These are phyloP conservation scores for Aphelinus certus DNA, from an alignment of 1,140 invertebrate species.

Conservation along the genomic window DNA sequence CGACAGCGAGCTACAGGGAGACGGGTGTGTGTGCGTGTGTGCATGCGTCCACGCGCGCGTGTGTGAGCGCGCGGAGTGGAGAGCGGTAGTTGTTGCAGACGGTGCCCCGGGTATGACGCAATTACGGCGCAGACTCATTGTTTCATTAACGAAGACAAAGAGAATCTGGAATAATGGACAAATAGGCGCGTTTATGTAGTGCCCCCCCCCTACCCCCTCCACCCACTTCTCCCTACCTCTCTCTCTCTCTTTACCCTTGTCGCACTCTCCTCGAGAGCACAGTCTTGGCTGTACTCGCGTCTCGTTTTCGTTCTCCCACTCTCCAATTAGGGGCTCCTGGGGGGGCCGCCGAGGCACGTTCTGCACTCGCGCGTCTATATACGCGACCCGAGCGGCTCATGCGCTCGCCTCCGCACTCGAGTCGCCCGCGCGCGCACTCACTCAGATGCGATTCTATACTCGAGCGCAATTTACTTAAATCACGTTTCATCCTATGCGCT, in stretches of 20 bases:
- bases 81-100: constrained; percentile 20
- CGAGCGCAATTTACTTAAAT: constrained; percentile 52
- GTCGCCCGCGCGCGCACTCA: too few species aligned
- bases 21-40: not conserved
- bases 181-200: constrained; percentile 66
- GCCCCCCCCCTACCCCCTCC: constrained; percentile 50
- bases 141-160: constrained; percentile 67
- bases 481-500: constrained; percentile 32
- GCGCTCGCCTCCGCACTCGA: too few species aligned
- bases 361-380: constrained; percentile 16
- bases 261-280: not conserved
- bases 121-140: constrained; percentile 66
- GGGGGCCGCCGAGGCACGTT: constrained; percentile 57
- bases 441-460: constrained; percentile 4
- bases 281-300: not conserved
- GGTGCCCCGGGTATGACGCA: constrained; percentile 58
- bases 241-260: not conserved
- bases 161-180: constrained; percentile 67
- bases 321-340: constrained; percentile 63
- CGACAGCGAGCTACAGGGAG: constrained; percentile 28
- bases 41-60: constrained; percentile 1
- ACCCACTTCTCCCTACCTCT: constrained; percentile 45
- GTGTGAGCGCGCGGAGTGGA: constrained; percentile 47
- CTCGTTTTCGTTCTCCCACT: constrained; percentile 47
- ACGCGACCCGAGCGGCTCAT: too few species aligned